Base-by-base conservation (phyloP, 2,113 vertebrate genomes). In the Astatotilapia flaviijosephi region DNA sequence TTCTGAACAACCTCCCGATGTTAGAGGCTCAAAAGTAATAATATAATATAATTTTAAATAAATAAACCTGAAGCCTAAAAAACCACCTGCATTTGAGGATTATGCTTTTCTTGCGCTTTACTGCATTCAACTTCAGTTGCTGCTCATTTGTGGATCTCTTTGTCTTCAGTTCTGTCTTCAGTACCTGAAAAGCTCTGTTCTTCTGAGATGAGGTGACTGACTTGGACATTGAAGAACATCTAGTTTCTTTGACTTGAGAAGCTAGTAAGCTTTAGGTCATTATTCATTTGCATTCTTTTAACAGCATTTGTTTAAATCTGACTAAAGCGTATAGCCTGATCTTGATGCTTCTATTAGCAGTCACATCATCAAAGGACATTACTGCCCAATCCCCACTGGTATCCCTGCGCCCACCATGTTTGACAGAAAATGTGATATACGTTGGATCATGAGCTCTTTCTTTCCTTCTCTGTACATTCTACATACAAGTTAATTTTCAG, bases 181-280 rank as follows among this genome's bases (percentile, higher is more conserved):
- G 9, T 28, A 28, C 23, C 68, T 75, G 40, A 28, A 73, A 28
- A 2, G 37, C 5, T 70, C 2, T 17, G 6, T 28, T 75, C 23
- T 45, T 45, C 42, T 75, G 40, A 75, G 68, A 28, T 75, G 21
- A 47, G 68, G 14, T 75, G 68, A 75, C 68, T 45, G 68, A 73
- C 13, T 42, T 45, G 5, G 21, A 1, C 4, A 45, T 15, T 73
- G 65, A 4, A 45, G 12, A 73, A 40, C 13, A 73, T 73, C 68
- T 45, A 26, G 14, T 75, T 47, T 75, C 21, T 28, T 47, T 45
- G 0, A 26, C 68, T 73, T 73, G 40, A 75, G 68, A 75, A 47
- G 6, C 21, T 73, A 45, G 2, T 42, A 6, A 9, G 35, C 11
- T 70, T 70, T 70, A 23, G n/a, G 65, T 42, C 65, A 23, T 40